A percentile compares a stretch with the other conserved stretches of the same genome.
phyloP scores from a whole-genome alignment of 2,113 vertebrate genomes.

The Perccottus glenii region DNA sequence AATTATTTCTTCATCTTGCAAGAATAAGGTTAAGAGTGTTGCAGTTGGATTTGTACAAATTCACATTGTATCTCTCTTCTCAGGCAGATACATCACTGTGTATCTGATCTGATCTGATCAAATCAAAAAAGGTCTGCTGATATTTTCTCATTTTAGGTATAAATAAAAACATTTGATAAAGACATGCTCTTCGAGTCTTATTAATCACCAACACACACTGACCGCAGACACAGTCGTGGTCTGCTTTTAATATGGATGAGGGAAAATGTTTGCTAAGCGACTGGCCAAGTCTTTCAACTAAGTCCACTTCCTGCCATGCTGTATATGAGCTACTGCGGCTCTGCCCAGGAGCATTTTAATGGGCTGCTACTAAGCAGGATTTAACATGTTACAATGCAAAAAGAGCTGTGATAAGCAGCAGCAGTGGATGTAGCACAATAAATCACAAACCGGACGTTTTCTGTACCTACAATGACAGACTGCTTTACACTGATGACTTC shows the following conservation, averaged over 20 bases:
- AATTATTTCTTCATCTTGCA: constrained; percentile 10
- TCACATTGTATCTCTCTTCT: neutral
- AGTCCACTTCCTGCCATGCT: constrained; percentile 44
- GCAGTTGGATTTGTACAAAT: too few species aligned
- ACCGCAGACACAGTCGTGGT: constrained; percentile 3
- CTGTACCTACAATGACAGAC: constrained; percentile 17
- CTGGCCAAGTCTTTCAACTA: constrained; percentile 54
- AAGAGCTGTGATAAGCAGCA: constrained; percentile 70
- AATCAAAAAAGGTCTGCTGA: too few species aligned
- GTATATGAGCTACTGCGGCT: constrained; percentile 55
- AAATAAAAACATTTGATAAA: constrained; percentile 30
- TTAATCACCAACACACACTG: constrained; percentile 15
- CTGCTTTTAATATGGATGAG: constrained; percentile 66
- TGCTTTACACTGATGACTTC: constrained; percentile 16
- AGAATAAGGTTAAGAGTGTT: neutral
- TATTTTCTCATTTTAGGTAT: constrained; percentile 1
- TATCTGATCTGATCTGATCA: constrained; percentile 8
- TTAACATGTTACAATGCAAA: constrained; percentile 50
- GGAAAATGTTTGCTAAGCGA: constrained; percentile 71
- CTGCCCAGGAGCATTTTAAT: constrained; percentile 61
- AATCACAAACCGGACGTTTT: constrained; percentile 53
- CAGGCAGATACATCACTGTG: constrained; percentile 10
- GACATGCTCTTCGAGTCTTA: constrained; percentile 3
- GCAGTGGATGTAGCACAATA: constrained; percentile 40
- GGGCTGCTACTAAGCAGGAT: constrained; percentile 66